Base-by-base conservation (phyloP, 2,113 vertebrate genomes). In the Uria aalge region DNA sequence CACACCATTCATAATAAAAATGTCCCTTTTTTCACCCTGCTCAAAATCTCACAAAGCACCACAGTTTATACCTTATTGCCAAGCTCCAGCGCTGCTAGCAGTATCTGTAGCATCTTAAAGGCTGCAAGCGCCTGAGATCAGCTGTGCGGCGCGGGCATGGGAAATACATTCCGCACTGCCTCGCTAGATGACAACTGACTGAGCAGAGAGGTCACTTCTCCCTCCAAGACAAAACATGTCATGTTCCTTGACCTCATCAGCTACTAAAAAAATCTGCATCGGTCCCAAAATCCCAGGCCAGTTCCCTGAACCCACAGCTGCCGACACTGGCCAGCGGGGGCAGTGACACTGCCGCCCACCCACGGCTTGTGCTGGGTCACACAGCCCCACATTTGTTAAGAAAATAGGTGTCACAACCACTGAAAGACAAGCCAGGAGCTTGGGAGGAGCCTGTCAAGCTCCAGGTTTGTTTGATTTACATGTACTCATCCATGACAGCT, bases 331-430 rank as follows among this genome's bases (percentile, higher is more conserved):
- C 41, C 7, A 4, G 68, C 29, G 2, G 6, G 40, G 36, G 64
- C 81, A n/a, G 60, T 4, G 5, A 43, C 3, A 21, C 18, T 16
- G 19, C 73, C 41, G 14, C 3, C 45, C 38, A 27, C 21, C 41
- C 69, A 4, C 0, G 5, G 77, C 3, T n/a, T 4, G 5, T 34
- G 50, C 23, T 1, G 3, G 55, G 15, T 17, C 40, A 0, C 43
- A 4, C 59, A 8, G 55, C 26, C 68, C 66, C 23, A 0, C 1
- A 0, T 0, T 6, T 20, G 2, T 38, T 47, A 22, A 7, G 47
- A 57, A 48, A 17, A 59, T 1, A 12, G 38, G 30, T 6, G 32
- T 3, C 64, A 52, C 9, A 2, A 10, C 12, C 2, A 1, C 80
- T 15, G 48, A 1, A 30, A 13, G 27, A 0, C n/a, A 32, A 62